Evolutionary conservation across 2,797 vertebrate species (phyloP), one percentile per base, ranked within the genome.

Genomic region (Vireo griseus): DNA sequence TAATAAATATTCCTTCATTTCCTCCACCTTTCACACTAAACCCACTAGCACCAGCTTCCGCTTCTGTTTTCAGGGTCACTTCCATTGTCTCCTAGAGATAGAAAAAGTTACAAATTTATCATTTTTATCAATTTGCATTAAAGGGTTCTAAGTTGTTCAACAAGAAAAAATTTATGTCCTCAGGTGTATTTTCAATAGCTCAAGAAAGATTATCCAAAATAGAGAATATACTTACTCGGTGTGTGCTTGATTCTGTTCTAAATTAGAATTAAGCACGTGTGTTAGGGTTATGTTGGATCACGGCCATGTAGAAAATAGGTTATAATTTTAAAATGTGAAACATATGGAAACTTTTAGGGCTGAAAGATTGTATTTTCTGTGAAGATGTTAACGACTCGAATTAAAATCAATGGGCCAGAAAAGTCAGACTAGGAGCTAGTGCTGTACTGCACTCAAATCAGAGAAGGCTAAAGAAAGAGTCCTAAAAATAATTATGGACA

Each of bases 1-100:
- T 99, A 67, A 99, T 98, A 91, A 98, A 99, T 96, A 99, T 98
- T 11, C 99, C 99, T 13, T 98, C 98, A 88, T 97, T 97, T 55
- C 98, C 99, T 33, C 99, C 99, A 37, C 99, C 99, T 7, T 96
- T 97, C 82, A 99, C 98, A 45, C 99, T 97, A 33, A 99, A 98
- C 91, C 99, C 99, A 54, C 99, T 99, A 75, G 98, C 98, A 92
- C 98, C 98, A 26, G 98, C 98, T 90, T 99, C 98, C 52, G 96
- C 98, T 91, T 98, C 98, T 4, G 99, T 99, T 97, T 98, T 98
- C 95, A 99, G 96, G 1, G 98, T 98, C 79, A 99, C 97, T 88
- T 98, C 99, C 73, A 98, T 98, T 20, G 91, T 97, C 61, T 98
- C 98, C 98, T 99, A 97, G 39, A 72, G 5, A 57, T 1, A 59